Percentiles rank a stretch among this genome's conserved stretches.
Conservation (phyloP, 1,140 invertebrate species). For the Caligus rogercresseyi region DNA sequence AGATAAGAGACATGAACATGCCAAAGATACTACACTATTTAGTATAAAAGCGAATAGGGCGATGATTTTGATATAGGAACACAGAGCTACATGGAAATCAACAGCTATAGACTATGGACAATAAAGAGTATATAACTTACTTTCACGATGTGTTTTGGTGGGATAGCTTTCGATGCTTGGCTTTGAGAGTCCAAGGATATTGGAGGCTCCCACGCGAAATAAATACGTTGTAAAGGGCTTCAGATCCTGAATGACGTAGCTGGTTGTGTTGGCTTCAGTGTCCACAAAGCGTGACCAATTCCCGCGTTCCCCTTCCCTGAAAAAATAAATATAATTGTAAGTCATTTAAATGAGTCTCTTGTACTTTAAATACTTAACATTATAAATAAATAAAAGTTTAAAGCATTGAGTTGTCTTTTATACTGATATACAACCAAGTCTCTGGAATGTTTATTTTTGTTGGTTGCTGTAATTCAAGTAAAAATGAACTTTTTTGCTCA, state of each 20-base stretch:
- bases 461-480: too few species aligned
- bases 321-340: constrained; percentile 4
- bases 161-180: constrained; percentile 14
- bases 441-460: too few species aligned
- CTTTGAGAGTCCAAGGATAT: constrained; percentile 9
- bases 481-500: too few species aligned
- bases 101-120: too few species aligned
- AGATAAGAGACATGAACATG: too few species aligned
- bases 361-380: neutral
- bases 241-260: constrained; percentile 1
- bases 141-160: constrained; percentile 19
- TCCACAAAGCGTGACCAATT: constrained; percentile 13
- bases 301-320: constrained; percentile 12
- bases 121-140: constrained; percentile 17
- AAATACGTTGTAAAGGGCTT: constrained; percentile 18
- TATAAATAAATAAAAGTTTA: neutral
- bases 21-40: too few species aligned
- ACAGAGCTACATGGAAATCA: too few species aligned
- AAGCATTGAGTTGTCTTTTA: neutral
- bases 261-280: constrained; percentile 6
- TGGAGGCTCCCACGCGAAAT: constrained; percentile 12
- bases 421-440: too few species aligned
- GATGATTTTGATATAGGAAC: too few species aligned
- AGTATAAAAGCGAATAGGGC: too few species aligned
- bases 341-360: neutral